Conservation (phyloP, 35 echinoderm and acorn worm species). For the Apostichopus californicus region DNA sequence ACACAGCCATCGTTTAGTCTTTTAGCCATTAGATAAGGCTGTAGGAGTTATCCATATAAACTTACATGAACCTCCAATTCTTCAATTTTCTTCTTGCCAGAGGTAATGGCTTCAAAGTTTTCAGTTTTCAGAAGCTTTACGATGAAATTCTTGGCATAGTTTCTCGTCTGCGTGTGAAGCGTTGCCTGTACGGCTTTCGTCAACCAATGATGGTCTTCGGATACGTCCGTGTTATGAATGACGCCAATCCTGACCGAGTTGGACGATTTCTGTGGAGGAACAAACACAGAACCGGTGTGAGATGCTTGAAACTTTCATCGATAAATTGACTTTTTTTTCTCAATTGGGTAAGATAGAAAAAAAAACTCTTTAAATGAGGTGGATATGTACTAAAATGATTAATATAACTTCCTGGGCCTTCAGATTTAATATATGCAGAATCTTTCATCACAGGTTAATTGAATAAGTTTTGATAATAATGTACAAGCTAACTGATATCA, state of each 20-base stretch:
- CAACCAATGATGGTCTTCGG: constrained; percentile 62
- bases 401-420: too few relatives aligned
- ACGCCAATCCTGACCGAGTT: constrained; percentile 77
- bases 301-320: too few relatives aligned
- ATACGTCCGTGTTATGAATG: constrained; percentile 59
- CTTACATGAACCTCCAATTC: constrained; percentile 98
- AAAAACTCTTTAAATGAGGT: too few relatives aligned
- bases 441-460: too few relatives aligned
- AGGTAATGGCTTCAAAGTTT: constrained; percentile 66
- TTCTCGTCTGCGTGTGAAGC: constrained; percentile 76
- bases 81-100: constrained; percentile 63
- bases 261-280: constrained; percentile 79
- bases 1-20: not conserved
- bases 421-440: too few relatives aligned
- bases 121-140: constrained; percentile 81
- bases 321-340: too few relatives aligned
- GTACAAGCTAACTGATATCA: too few relatives aligned
- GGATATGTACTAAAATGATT: too few relatives aligned
- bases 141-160: constrained; percentile 95
- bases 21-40: not conserved
- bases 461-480: too few relatives aligned
- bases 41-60: not conserved
- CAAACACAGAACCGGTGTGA: too few relatives aligned
- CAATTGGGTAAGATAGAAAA: too few relatives aligned
- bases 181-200: constrained; percentile 79